Percentiles rank a stretch among this genome's conserved stretches.
These are phyloP conservation scores for Caenorhabditis wallacei DNA, from an alignment of 2,888 invertebrate genomes.

Conservation along the genomic window DNA sequence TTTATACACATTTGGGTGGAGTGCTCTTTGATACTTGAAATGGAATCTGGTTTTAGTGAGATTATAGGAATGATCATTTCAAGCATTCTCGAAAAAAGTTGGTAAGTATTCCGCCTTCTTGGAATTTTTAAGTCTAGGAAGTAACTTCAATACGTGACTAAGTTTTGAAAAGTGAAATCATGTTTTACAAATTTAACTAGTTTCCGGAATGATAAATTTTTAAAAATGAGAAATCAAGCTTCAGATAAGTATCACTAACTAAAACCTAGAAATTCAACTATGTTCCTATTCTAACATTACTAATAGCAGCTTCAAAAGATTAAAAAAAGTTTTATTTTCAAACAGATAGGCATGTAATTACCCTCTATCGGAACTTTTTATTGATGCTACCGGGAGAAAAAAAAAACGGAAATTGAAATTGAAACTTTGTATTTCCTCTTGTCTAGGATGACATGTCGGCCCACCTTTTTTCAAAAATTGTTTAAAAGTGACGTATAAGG, in stretches of 20 bases:
- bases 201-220: no score
- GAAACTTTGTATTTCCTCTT: slow-evolving; percentile 2
- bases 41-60: not conserved
- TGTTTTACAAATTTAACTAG: no score
- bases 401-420: slow-evolving; percentile 22
- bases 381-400: not conserved
- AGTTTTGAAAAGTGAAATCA: no score
- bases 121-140: not conserved
- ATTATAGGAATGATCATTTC: slow-evolving; percentile 10
- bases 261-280: no score
- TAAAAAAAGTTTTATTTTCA: not conserved
- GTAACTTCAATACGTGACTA: no score
- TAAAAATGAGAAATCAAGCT: no score
- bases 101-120: not conserved
- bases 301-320: no score
- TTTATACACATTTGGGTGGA: not conserved
- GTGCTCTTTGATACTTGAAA: slow-evolving; percentile 21
- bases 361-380: slow-evolving; percentile 8
- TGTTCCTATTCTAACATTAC: no score
- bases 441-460: slow-evolving; percentile 10
- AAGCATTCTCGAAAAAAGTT: not conserved
- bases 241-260: no score
- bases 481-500: not conserved
- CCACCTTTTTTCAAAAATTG: not conserved
- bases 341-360: not conserved